Conservation (phyloP, 2,113 vertebrate species). For the Boulengeromyrus knoepffleri region DNA sequence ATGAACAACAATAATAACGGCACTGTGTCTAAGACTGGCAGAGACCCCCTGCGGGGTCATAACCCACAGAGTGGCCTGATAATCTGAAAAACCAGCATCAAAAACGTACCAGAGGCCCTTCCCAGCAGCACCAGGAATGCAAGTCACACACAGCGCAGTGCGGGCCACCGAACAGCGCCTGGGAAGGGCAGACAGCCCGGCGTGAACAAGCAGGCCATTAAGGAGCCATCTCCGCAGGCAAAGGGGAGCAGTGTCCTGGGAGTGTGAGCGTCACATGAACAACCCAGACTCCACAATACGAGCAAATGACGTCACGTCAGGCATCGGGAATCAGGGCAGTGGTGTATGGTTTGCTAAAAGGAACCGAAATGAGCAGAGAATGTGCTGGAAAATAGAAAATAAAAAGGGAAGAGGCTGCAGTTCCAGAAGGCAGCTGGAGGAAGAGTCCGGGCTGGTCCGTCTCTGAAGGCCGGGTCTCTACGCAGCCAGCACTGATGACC, state of each 20-base stretch:
- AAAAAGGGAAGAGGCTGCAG: not conserved
- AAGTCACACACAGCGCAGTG: not conserved
- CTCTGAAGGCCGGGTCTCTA: not conserved
- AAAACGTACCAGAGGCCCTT: not conserved
- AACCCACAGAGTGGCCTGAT: not conserved
- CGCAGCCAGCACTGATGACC: not conserved
- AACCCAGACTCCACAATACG: not conserved
- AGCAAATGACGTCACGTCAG: not conserved
- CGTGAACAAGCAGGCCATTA: conserved; percentile 1
- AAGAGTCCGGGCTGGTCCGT: not conserved
- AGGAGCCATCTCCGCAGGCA: conserved; percentile 40
- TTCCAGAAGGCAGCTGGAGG: not conserved
- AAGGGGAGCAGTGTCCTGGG: conserved; percentile 42
- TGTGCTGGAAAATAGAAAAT: not conserved
- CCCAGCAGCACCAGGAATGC: not conserved
- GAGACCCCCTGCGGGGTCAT: not conserved
- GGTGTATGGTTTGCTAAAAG: not conserved
- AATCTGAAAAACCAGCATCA: not conserved
- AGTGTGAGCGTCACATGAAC: conserved; percentile 7
- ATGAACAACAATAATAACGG: not conserved
- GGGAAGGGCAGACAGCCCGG: not conserved
- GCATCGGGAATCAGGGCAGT: not conserved
- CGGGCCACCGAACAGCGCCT: not conserved
- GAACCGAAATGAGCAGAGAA: not conserved
- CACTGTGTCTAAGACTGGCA: not conserved